Evolutionary conservation across 1,140 invertebrate genomes (phyloP), one percentile per base, ranked within the genome.

Genomic region (Drusus annulatus): DNA sequence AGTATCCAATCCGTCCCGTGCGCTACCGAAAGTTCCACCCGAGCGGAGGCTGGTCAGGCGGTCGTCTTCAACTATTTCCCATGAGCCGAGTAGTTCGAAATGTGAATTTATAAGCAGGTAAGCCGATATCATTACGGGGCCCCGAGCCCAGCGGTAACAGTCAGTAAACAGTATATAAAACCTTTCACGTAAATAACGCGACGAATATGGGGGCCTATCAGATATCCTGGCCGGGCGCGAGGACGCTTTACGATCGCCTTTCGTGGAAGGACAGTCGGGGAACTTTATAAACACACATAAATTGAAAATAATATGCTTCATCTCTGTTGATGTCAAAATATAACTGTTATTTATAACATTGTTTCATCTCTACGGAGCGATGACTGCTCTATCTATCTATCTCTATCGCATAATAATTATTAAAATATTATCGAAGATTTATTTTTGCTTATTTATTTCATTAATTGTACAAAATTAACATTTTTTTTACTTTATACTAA

Each of bases 141-240:
- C 73, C 54, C 54, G 54, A 25, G 25, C 78, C 13, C 78, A 58
- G 76, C 65, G 63, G 76, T 58, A 69, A 78, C 78, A 73, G 78
- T 50, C 78, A 74, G 78, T 79, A 79, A 79, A 79, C 78, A 79
- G 78, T 79, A 73, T 79, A 79, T 79, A 79, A 79, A 79, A 79
- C 78, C 78, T 79, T 74, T 79, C 65, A 63, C 63, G 68, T 63
- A 63, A 79, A 74, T 74, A 74, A 73, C 68, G 68, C 78, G 45
- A 79, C 51, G 77, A 79, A 73, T 71, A 73, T 71, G 54, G 15
- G 68, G 36, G 65, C 68, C 78, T 79, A 79, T 79, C 78, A 62
- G 52, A 31, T 79, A 56, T 79, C 78, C 28, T 25, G 54, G 10
- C 19, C 76, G 76, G 76, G 17, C 58, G 28, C 21, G 17, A n/a